Evolutionary conservation across 2,888 invertebrate genomes (phyloP), one percentile per base, ranked within the genome.

Genomic region (Penaeus monodon): DNA sequence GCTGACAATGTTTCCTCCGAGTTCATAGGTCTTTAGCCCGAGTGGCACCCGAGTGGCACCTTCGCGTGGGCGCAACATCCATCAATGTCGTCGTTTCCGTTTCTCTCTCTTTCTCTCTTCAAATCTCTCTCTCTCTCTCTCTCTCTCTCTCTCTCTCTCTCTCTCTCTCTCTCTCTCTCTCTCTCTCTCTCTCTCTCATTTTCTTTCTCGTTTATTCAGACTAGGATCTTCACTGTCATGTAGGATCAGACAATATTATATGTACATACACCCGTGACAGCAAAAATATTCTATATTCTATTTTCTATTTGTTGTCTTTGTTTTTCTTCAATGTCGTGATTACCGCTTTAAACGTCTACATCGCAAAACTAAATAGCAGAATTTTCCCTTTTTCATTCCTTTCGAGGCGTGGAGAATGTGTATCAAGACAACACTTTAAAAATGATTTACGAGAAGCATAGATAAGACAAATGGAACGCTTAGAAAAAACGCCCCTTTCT

Each of bases 51-150:
- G 68, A 38, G 78, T 68, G 84, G 33, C 29, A 49, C 68, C 77
- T 84, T 78, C 64, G 78, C 66, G 84, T n/a, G 22, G 66, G n/a
- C 68, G 22, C 68, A 22, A 17, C 84, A 78, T 78, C 24, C 63
- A 84, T 78, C 78, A 84, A 57, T 84, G 84, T 78, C 84, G 68
- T 24, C 77, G 27, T 68, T 84, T 84, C 78, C 78, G 78, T 63
- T 33, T 64, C 29, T 64, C 38, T 38, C 79, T 20, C 64, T 79
- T 44, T 79, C 29, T 64, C 24, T 64, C 27, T 63, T 64, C 64
- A 7, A 14, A 29, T 63, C 27, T 22, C 65, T 38, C 64, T 29
- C 2, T n/a, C 27, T 22, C 29, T 17, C n/a, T 81, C 73, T 68
- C 57, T 33, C 24, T 22, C n/a, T 4, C 57, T 78, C 57, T 6